A percentile compares a stretch with the other conserved stretches of the same genome.
These are phyloP conservation scores for Ceratotherium simum DNA, from an alignment of 2,113 vertebrate species.

Conservation along the genomic window DNA sequence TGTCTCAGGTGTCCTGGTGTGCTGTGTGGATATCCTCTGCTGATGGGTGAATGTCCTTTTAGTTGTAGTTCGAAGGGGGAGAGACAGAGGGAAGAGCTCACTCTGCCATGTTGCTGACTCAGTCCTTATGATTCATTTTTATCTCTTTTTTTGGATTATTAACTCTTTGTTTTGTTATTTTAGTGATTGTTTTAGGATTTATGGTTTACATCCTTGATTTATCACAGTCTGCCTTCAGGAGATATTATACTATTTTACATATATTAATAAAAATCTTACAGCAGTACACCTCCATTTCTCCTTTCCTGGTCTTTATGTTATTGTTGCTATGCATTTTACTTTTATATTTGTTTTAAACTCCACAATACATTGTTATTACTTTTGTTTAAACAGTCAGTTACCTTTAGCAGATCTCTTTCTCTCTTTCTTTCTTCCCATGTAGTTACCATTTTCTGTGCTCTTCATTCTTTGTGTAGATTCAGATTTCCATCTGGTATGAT, in stretches of 20 bases:
- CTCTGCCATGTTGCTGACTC: too few species aligned
- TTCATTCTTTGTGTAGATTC: not conserved
- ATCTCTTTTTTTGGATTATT: not conserved
- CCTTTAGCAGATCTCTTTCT: not conserved
- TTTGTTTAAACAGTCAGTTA: not conserved
- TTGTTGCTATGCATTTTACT: not conserved
- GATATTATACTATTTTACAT: not conserved
- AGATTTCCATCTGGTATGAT: not conserved
- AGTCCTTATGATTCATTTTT: not conserved
- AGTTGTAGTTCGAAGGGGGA: too few species aligned
- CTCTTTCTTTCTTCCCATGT: not conserved
- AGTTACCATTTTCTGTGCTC: not conserved
- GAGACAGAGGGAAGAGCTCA: too few species aligned
- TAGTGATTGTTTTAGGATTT: not conserved
- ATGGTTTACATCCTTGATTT: not conserved
- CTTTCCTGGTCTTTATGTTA: not conserved
- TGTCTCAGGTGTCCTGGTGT: too few species aligned
- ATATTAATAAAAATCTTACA: not conserved
- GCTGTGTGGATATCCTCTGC: too few species aligned
- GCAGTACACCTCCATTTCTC: not conserved
- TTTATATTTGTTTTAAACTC: not conserved
- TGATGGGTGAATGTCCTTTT: too few species aligned
- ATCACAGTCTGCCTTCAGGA: not conserved
- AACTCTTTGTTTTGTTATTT: constrained; percentile 7
- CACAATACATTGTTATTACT: not conserved